A percentile compares a stretch with the other conserved stretches of the same genome.
phyloP scores from a whole-genome alignment of 2,797 vertebrate species.

The Clarias platycephalus region DNA sequence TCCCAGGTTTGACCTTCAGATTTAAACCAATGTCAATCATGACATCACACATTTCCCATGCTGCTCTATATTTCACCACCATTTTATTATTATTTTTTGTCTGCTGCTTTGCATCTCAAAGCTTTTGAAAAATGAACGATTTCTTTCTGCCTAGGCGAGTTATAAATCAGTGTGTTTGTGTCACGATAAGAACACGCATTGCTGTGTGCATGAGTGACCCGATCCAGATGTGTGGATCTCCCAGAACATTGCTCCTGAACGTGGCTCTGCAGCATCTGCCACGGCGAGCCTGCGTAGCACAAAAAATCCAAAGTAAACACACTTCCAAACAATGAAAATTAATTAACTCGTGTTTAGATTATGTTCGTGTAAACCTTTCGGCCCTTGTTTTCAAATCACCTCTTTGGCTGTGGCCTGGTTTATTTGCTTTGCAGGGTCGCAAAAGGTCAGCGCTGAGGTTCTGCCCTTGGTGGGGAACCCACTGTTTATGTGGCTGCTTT shows the following conservation, averaged over 20 bases:
- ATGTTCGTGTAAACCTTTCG: constrained; percentile 54
- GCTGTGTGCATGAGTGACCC: constrained; percentile 41
- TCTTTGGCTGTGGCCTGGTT: constrained; percentile 41
- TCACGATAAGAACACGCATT: constrained; percentile 42
- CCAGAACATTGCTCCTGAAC: constrained; percentile 30
- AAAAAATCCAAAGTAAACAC: constrained; percentile 54
- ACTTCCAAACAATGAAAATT: constrained; percentile 60
- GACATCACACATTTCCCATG: constrained; percentile 12
- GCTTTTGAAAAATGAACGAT: constrained; percentile 46
- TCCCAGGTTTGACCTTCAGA: constrained; percentile 43
- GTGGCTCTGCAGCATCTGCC: constrained; percentile 44
- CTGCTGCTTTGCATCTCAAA: constrained; percentile 47
- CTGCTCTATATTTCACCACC: constrained; percentile 22
- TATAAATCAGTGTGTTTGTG: constrained; percentile 52
- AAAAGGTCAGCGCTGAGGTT: constrained; percentile 29
- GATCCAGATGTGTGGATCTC: constrained; percentile 54
- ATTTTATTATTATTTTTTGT: constrained; percentile 22
- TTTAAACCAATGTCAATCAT: constrained; percentile 41
- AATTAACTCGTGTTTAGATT: constrained; percentile 58
- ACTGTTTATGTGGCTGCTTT: constrained; percentile 23
- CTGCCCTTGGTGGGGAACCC: constrained; percentile 10
- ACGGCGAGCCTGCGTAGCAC: constrained; percentile 25
- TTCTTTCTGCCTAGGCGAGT: constrained; percentile 38
- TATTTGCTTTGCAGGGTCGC: constrained; percentile 52
- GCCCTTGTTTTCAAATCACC: constrained; percentile 48